Evolutionary conservation across 2,888 invertebrate species (phyloP), one percentile per base, ranked within the genome.

Genomic region (Xylocampa areola): DNA sequence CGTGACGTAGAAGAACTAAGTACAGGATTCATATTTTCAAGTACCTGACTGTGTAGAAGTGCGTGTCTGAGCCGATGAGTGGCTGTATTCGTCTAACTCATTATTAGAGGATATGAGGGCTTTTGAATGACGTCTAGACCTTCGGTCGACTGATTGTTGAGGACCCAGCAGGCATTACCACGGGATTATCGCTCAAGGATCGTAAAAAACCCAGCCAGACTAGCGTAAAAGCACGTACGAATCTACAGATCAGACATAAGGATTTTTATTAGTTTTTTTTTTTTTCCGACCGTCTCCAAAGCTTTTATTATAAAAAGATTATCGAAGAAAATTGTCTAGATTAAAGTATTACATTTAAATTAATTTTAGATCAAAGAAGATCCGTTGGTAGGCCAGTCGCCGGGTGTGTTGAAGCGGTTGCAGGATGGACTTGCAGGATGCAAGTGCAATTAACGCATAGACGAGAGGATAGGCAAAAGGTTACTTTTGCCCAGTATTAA

Each of bases 51-150:
- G 32, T 41, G 14, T 40, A 44, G 25, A 40, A 45, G 48, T 44
- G 30, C 57, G 32, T 66, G 60, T 29, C 19, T 14, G 40, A 44
- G 33, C 10, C 30, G 35, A 50, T 58, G 40, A 59, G 33, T 16
- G 29, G 29, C 53, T 53, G 37, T 35, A 47, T 50, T 39, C 50
- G 11, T 27, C 45, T 45, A 33, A 47, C 68, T 66, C 54, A 66
- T 68, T 68, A 64, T 60, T 47, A 39, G 23, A 62, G 63, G 65
- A 54, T 53, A 47, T 47, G 54, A 62, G 54, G 41, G 68, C 69
- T 66, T 68, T 55, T 40, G 55, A 66, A 43, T 55, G 55, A 48
- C 64, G 66, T 63, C 66, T 66, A 68, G 66, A 68, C 69, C 69
- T 68, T 51, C 40, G 64, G 64, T 63, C 69, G 55, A 69, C 66